Evolutionary conservation across 2,888 invertebrate species (phyloP).

Genomic region (Malthinus seriepunctatus): DNA sequence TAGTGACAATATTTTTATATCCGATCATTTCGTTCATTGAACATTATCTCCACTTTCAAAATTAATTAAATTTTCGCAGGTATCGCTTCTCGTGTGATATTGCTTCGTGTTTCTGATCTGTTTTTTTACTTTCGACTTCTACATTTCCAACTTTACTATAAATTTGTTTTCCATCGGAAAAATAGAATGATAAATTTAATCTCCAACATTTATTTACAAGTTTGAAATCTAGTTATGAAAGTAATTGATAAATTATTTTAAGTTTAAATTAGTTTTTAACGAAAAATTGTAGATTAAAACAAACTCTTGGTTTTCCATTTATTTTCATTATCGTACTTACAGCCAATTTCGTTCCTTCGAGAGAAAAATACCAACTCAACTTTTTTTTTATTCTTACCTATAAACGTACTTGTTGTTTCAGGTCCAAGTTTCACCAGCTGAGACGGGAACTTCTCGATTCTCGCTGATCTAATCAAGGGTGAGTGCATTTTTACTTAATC

Average conservation of each 20-base stretch:
- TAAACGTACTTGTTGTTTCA: constrained; percentile 35
- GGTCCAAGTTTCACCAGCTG: constrained; percentile 34
- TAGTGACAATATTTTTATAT: not conserved
- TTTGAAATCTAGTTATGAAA: not conserved
- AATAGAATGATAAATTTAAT: too few species aligned
- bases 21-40: not conserved
- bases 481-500: constrained; percentile 36
- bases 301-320: constrained; percentile 18
- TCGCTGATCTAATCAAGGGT: constrained; percentile 45
- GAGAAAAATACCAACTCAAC: constrained; percentile 17
- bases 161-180: too few species aligned
- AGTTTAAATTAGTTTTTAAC: constrained; percentile 15
- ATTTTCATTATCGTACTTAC: constrained; percentile 21
- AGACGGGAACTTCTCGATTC: constrained; percentile 40
- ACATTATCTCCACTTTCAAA: too few species aligned
- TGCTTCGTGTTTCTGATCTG: too few species aligned
- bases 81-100: too few species aligned
- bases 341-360: constrained; percentile 14
- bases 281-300: constrained; percentile 9
- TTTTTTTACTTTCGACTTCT: too few species aligned
- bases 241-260: constrained; percentile 8
- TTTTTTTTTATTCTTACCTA: constrained; percentile 19
- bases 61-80: too few species aligned
- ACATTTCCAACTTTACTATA: too few species aligned
- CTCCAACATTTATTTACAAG: too few species aligned